phyloP scores from a whole-genome alignment of 2,888 invertebrate species.

The Cacoxenus indagator region DNA sequence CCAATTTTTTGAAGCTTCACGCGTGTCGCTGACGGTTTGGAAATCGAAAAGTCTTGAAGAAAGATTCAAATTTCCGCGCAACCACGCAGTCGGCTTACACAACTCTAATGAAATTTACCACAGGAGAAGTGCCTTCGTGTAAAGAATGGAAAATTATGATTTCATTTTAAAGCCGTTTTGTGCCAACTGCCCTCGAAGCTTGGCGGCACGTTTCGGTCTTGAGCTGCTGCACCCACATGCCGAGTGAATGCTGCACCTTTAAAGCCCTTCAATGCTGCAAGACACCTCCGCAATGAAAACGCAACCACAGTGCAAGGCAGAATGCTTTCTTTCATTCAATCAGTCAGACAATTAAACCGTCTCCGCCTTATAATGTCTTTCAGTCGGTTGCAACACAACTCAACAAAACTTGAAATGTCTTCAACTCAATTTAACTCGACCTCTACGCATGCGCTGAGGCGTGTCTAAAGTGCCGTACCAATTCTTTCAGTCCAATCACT shows the following conservation, averaged over 20 bases:
- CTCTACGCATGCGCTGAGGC: neutral
- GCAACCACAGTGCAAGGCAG: neutral
- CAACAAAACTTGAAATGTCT: neutral
- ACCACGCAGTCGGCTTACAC: too few species aligned
- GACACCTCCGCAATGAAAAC: neutral
- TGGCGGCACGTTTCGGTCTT: neutral
- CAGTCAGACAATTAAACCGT: neutral
- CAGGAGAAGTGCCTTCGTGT: too few species aligned
- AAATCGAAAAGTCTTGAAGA: too few species aligned
- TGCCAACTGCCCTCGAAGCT: neutral
- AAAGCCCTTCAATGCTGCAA: neutral
- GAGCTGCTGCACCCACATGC: slow-evolving; percentile 11
- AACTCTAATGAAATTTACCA: neutral
- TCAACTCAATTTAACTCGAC: neutral
- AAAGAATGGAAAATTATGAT: too few species aligned
- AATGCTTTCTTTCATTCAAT: neutral
- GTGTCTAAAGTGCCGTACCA: neutral
- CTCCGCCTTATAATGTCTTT: too few species aligned
- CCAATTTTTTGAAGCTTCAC: too few species aligned
- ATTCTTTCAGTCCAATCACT: too few species aligned
- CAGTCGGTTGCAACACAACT: too few species aligned
- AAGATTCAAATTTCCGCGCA: too few species aligned
- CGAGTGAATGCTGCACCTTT: neutral
- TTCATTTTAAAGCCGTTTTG: neutral
- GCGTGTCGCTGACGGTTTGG: too few species aligned